These are phyloP conservation scores for Rhamphomyia laevipes DNA, from an alignment of 2,888 invertebrate genomes.

Conservation along the genomic window DNA sequence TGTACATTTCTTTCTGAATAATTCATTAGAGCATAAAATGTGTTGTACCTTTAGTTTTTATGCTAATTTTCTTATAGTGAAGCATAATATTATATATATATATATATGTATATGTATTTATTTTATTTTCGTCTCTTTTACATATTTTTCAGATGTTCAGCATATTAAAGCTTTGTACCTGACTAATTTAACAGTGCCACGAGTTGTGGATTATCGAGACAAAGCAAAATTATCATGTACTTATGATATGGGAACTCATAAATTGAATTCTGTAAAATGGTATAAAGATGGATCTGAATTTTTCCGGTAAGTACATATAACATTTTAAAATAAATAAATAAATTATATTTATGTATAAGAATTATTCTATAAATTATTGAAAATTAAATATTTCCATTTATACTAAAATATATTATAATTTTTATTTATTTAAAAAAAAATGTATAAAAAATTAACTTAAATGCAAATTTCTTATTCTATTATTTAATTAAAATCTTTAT, in stretches of 20 bases:
- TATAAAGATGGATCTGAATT: constrained; percentile 38
- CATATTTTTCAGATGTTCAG: constrained; percentile 24
- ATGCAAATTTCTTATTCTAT: no score
- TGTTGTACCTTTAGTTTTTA: neutral
- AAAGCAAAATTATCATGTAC: constrained; percentile 36
- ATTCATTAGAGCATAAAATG: no score
- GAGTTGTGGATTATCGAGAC: constrained; percentile 36
- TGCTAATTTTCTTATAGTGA: neutral
- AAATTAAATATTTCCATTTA: no score
- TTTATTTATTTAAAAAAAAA: no score
- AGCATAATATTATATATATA: no score
- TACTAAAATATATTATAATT: no score
- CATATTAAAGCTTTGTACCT: constrained; percentile 31
- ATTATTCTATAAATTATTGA: neutral
- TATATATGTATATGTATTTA: neutral
- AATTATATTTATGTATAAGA: neutral
- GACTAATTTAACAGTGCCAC: constrained; percentile 35
- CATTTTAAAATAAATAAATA: neutral
- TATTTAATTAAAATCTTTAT: no score
- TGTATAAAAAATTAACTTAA: no score
- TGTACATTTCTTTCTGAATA: no score
- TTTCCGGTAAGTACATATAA: constrained; percentile 30
- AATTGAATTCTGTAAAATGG: constrained; percentile 38
- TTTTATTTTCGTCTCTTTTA: neutral
- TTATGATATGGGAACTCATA: constrained; percentile 37